These are phyloP conservation scores for Tinea pellionella DNA, from an alignment of 2,888 invertebrate genomes.

Conservation along the genomic window DNA sequence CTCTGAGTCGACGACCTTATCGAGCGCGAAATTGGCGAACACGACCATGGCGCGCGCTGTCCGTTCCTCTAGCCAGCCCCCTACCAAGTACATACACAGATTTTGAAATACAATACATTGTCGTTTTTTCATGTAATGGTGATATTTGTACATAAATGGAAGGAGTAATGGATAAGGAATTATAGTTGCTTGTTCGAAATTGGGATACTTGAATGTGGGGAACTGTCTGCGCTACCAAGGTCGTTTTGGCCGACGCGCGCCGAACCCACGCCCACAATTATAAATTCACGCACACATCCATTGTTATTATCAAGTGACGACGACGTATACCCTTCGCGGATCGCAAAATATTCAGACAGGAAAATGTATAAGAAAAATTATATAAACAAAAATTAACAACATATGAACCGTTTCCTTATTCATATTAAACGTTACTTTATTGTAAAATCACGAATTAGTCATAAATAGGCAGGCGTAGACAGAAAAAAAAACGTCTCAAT, in stretches of 20 bases:
- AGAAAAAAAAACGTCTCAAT: too few relatives aligned
- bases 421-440: too few relatives aligned
- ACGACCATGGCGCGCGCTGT: conserved; percentile 13
- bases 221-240: conserved; percentile 10
- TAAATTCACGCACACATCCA: background rate
- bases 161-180: background rate
- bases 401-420: background rate
- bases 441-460: too few relatives aligned
- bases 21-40: conserved; percentile 15
- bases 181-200: background rate
- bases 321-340: background rate
- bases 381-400: background rate
- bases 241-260: background rate
- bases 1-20: conserved; percentile 13
- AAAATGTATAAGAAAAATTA: background rate
- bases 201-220: background rate
- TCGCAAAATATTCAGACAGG: conserved; percentile 10
- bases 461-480: too few relatives aligned
- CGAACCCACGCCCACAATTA: conserved; percentile 5
- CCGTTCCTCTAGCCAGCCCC: background rate
- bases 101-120: background rate
- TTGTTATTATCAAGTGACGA: background rate
- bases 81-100: background rate
- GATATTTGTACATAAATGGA: background rate
- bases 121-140: background rate